Evolutionary conservation across 2,113 vertebrate species (phyloP).

Genomic region (Calidris pygmaea): DNA sequence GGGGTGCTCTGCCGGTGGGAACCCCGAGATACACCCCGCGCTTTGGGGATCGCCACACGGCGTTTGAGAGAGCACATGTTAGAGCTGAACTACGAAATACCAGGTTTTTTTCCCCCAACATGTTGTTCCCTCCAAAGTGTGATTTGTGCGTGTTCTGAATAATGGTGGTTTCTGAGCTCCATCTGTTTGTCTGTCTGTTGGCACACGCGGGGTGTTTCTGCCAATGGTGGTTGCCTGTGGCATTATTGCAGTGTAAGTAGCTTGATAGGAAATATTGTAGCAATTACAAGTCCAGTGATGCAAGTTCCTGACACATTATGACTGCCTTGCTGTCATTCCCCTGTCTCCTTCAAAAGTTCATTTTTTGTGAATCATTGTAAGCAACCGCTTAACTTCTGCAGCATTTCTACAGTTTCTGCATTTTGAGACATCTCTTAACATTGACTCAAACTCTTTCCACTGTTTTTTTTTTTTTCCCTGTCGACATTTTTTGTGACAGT

Average conservation of each 20-base stretch:
- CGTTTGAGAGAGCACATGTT: not conserved
- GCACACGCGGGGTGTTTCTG: not conserved
- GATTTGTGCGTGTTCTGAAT: not conserved
- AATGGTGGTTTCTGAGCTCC: not conserved
- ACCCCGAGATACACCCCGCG: rapidly evolving
- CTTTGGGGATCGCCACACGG: not conserved
- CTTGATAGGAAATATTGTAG: constrained; percentile 35
- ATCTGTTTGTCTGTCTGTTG: constrained; percentile 32
- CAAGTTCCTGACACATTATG: constrained; percentile 22
- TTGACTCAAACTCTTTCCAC: not conserved
- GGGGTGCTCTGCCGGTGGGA: rapidly evolving
- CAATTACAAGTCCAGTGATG: constrained; percentile 33
- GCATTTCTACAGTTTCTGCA: not conserved
- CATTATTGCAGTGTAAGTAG: not conserved
- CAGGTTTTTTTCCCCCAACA: not conserved
- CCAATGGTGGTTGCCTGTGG: not conserved
- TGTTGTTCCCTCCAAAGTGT: not conserved
- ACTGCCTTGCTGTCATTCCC: not conserved
- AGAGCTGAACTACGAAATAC: not conserved
- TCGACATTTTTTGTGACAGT: not conserved
- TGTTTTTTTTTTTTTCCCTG: not conserved
- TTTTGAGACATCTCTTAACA: not conserved
- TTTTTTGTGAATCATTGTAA: not conserved
- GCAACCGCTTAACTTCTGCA: not conserved
- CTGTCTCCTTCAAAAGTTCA: not conserved